Conservation (phyloP, 2,888 invertebrate species). For the Tribolium freemani region DNA sequence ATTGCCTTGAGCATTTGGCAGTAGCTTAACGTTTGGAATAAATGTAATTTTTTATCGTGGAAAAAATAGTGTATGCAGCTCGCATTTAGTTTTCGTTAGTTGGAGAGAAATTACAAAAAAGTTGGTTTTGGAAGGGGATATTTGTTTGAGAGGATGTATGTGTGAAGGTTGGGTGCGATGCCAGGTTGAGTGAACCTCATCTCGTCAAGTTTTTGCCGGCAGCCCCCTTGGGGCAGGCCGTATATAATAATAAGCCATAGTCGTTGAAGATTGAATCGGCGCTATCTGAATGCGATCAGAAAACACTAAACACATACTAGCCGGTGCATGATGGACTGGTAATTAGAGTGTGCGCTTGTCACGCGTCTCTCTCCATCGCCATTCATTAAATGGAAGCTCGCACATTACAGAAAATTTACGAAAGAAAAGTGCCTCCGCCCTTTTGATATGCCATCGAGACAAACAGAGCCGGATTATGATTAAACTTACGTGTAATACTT, state of each 20-base stretch:
- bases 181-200: not conserved
- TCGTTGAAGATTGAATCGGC: constrained; percentile 39
- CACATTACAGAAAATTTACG: not conserved
- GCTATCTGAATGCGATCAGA: constrained; percentile 53
- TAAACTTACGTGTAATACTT: no score
- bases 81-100: no score
- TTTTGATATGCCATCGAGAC: not conserved
- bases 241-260: constrained; percentile 40
- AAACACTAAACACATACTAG: constrained; percentile 53
- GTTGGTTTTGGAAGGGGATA: no score
- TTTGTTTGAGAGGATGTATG: no score
- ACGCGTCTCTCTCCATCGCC: constrained; percentile 51
- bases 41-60: no score
- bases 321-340: constrained; percentile 58
- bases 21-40: no score
- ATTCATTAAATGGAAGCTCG: constrained; percentile 27
- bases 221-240: constrained; percentile 22
- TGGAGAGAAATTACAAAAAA: no score
- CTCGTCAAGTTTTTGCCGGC: constrained; percentile 31
- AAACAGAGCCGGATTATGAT: no score
- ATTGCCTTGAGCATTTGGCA: no score
- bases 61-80: no score
- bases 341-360: constrained; percentile 64
- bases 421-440: not conserved
- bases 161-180: no score